A percentile compares a stretch with the other conserved stretches of the same genome.
These are phyloP conservation scores for Sibirionetta formosa DNA, from an alignment of 2,797 vertebrate genomes.

Conservation along the genomic window DNA sequence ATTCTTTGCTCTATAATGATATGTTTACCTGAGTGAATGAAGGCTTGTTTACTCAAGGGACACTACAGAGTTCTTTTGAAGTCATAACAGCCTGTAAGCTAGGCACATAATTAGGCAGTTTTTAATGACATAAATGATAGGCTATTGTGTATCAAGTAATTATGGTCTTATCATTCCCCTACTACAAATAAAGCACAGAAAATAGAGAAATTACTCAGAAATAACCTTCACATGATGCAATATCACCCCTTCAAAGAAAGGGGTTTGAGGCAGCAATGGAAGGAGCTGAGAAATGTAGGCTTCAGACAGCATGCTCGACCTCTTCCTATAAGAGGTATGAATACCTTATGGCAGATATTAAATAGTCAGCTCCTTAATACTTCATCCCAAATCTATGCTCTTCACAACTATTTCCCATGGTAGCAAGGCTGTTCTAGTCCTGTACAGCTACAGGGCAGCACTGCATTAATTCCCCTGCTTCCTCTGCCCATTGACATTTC, in stretches of 20 bases:
- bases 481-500: background rate
- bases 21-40: constrained; percentile 15
- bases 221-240: background rate
- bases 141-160: constrained; percentile 10
- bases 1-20: background rate
- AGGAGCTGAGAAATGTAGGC: background rate
- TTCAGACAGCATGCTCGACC: background rate
- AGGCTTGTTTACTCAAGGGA: background rate
- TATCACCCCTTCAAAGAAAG: background rate
- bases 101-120: background rate
- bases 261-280: background rate
- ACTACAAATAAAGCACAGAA: background rate
- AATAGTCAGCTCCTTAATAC: background rate
- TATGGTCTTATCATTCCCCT: background rate
- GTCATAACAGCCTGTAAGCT: background rate
- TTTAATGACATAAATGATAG: background rate
- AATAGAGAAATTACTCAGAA: background rate
- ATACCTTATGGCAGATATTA: background rate
- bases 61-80: background rate
- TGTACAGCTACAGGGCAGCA: background rate
- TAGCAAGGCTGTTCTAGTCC: background rate
- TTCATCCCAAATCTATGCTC: background rate
- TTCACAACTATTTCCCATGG: accelerated
- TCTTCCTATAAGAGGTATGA: accelerated
- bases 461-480: background rate